Evolutionary conservation across 1,140 invertebrate species (phyloP), one percentile per base, ranked within the genome.

Genomic region (Lucilia cuprina): DNA sequence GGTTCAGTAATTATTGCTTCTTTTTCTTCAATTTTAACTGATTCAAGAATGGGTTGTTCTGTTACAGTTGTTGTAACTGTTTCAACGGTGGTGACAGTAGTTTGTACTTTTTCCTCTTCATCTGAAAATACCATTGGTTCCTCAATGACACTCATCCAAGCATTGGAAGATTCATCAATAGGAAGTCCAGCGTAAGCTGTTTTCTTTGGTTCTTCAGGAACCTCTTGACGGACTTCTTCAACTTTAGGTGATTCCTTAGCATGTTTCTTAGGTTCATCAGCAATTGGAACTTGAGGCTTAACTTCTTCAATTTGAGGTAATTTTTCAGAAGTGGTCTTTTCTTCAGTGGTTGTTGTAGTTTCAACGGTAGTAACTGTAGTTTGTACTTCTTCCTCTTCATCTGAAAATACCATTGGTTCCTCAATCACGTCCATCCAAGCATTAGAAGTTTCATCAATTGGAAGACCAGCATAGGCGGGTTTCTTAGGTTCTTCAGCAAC

Each of bases 61-160:
- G 41, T 41, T 41, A 41, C 41, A 7, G 50, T 55, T 17, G 50
- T 75, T 25, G 74, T 41, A 41, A 41, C 9, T 12, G 74, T 75
- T 13, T 30, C 30, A 34, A 34, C 21, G 1, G 74, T 25, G 8
- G 75, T 47, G 47, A n/a, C n/a, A 47, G 75, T 14, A 47, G 75
- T 17, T 47, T 41, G 17, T 47, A 19, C 13, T 14, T 75, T 30
- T 19, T 85, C 70, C 19, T 85, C 74, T 1, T 83, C 75, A 17
- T 85, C 86, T 13, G 85, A 85, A 65, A 87, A 87, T 25, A 82
- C 82, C 82, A 85, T 85, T 25, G 86, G 85, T n/a, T 87, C 86
- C 85, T 93, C 92, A 70, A 93, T 85, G 83, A 92, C 89, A 88
- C 91, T 89, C 89, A 93, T 92, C 91, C 92, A 93, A 14, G 91